Conservation (phyloP, 2,797 vertebrate genomes). For the Trichosurus vulpecula region DNA sequence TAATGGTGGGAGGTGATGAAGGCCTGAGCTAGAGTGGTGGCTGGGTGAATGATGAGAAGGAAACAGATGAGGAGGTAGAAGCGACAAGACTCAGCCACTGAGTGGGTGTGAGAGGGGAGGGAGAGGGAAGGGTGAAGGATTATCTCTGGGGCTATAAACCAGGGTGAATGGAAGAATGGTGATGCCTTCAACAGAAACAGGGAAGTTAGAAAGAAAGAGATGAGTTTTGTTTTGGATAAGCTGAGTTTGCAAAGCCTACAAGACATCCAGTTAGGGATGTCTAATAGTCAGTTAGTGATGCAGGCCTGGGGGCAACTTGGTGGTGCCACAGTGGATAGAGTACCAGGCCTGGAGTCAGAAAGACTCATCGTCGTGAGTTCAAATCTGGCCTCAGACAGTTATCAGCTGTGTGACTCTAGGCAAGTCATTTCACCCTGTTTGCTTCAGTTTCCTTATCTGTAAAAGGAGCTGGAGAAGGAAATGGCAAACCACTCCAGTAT, state of each 20-base stretch:
- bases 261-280: background rate
- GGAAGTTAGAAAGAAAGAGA: background rate
- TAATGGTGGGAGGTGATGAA: background rate
- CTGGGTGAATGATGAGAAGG: background rate
- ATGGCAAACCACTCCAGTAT: background rate
- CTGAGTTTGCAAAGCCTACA: background rate
- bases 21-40: background rate
- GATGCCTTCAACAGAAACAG: background rate
- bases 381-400: background rate
- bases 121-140: background rate
- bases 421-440: background rate
- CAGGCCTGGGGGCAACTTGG: background rate
- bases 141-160: background rate
- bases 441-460: background rate
- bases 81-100: background rate
- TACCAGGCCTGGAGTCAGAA: background rate
- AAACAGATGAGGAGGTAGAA: background rate
- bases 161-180: background rate
- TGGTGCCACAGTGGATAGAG: background rate
- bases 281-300: background rate
- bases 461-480: background rate
- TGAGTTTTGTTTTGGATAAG: background rate
- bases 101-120: background rate
- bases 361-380: background rate
- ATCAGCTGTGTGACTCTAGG: background rate